These are phyloP conservation scores for Calidris pugnax DNA, from an alignment of 2,113 vertebrate species.

Conservation along the genomic window DNA sequence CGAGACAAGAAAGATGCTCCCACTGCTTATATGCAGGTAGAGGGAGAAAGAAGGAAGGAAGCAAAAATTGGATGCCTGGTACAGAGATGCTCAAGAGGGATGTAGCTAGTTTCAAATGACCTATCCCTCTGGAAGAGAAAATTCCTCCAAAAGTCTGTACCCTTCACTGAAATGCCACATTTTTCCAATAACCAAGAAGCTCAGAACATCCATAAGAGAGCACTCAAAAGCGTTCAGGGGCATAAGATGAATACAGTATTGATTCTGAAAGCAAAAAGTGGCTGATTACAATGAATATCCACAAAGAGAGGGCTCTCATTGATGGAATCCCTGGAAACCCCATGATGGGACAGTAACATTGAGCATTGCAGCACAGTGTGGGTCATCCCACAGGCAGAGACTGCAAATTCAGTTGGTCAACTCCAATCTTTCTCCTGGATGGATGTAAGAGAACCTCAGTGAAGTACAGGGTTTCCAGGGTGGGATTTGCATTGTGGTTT, in stretches of 20 bases:
- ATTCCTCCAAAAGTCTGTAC: not conserved
- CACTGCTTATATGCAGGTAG: not conserved
- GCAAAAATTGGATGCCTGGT: not conserved
- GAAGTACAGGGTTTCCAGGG: not conserved
- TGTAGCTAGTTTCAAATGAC: not conserved
- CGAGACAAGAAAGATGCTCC: not conserved
- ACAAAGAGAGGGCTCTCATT: not conserved
- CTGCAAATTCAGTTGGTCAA: not conserved
- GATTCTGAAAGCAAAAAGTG: not conserved
- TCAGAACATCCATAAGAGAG: not conserved
- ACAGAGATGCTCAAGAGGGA: not conserved
- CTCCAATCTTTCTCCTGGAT: not conserved
- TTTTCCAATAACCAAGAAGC: not conserved
- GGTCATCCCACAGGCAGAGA: not conserved
- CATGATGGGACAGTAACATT: fast-evolving
- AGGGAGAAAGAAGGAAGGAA: not conserved
- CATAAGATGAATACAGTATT: not conserved
- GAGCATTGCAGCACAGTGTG: not conserved
- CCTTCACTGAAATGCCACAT: not conserved
- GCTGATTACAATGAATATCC: not conserved
- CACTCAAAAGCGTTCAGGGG: not conserved
- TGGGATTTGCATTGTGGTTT: not conserved
- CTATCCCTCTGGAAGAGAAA: not conserved
- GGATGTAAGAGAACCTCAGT: not conserved
- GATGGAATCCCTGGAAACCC: not conserved